phyloP scores from a whole-genome alignment of 2,797 vertebrate genomes.

The Okamejei kenojei region DNA sequence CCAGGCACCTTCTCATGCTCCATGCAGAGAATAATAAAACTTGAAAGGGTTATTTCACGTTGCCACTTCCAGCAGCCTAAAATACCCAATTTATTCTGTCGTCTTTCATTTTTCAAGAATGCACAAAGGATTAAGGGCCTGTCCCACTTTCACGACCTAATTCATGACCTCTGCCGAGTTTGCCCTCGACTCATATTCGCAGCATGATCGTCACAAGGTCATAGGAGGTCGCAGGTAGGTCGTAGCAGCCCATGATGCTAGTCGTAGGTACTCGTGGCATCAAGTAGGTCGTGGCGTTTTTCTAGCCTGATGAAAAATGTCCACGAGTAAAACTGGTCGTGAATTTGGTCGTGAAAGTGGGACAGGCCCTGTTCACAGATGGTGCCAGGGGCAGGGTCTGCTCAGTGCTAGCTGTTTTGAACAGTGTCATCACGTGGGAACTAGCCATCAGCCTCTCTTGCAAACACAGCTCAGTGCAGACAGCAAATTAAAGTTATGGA shows the following conservation, averaged over 20 bases:
- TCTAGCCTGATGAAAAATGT: no score
- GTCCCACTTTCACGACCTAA: no score
- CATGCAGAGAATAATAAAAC: not conserved
- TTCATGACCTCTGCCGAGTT: no score
- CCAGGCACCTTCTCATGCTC: no score
- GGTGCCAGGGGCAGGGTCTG: not conserved
- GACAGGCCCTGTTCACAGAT: not conserved
- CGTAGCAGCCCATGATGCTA: no score
- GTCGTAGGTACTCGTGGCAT: no score
- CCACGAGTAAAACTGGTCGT: no score
- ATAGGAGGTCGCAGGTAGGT: no score
- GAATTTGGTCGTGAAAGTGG: no score
- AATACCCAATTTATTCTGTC: not conserved
- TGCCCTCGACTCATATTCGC: no score
- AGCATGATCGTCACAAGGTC: no score
- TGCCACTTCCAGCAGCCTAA: not conserved
- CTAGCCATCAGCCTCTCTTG: slow-evolving; percentile 40
- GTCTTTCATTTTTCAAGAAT: not conserved
- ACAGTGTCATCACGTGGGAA: slow-evolving; percentile 49
- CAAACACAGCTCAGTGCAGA: not conserved
- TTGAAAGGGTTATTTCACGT: not conserved
- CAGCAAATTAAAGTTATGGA: slow-evolving; percentile 12
- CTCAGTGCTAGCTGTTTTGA: slow-evolving; percentile 45
- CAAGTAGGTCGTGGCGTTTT: no score
- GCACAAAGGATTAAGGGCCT: not conserved